These are phyloP conservation scores for Druceiella hillmani DNA, from an alignment of 2,888 invertebrate genomes.

Conservation along the genomic window DNA sequence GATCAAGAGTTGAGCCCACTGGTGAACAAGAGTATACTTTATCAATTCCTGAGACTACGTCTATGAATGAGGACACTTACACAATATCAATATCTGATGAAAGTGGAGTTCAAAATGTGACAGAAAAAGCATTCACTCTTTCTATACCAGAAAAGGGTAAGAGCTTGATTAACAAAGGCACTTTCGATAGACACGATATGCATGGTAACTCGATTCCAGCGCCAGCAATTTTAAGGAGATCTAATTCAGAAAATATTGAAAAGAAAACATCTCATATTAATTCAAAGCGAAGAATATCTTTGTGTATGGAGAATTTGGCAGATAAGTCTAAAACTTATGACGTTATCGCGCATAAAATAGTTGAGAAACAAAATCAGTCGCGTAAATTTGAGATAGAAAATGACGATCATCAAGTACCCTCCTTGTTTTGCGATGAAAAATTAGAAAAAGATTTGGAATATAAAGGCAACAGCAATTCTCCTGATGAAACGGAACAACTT, in stretches of 20 bases:
- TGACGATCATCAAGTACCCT: conserved; percentile 46
- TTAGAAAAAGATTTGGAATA: conserved; percentile 43
- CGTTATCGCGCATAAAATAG: too few relatives aligned
- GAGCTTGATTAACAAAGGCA: conserved; percentile 39
- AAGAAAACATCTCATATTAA: conserved; percentile 35
- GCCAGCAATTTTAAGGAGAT: conserved; percentile 45
- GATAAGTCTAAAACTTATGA: conserved; percentile 10
- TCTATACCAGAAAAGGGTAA: conserved; percentile 48
- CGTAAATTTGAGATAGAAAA: too few relatives aligned
- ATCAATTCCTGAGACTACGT: conserved; percentile 48
- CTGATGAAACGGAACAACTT: not conserved
- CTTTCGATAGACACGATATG: conserved; percentile 36
- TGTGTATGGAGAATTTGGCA: conserved; percentile 33
- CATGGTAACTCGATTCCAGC: conserved; percentile 35
- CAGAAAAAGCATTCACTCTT: conserved; percentile 41
- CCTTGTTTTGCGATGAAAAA: conserved; percentile 48
- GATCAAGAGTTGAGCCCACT: conserved; percentile 47
- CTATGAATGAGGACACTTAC: conserved; percentile 50
- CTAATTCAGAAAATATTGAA: conserved; percentile 46
- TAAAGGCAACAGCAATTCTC: conserved; percentile 32
- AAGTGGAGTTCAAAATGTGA: conserved; percentile 35
- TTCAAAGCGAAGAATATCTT: conserved; percentile 42
- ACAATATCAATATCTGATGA: conserved; percentile 50
- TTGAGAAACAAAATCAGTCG: too few relatives aligned
- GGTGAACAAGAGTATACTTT: conserved; percentile 48